Conservation (phyloP, 2,888 invertebrate genomes). For the Drosophila bunnanda region DNA sequence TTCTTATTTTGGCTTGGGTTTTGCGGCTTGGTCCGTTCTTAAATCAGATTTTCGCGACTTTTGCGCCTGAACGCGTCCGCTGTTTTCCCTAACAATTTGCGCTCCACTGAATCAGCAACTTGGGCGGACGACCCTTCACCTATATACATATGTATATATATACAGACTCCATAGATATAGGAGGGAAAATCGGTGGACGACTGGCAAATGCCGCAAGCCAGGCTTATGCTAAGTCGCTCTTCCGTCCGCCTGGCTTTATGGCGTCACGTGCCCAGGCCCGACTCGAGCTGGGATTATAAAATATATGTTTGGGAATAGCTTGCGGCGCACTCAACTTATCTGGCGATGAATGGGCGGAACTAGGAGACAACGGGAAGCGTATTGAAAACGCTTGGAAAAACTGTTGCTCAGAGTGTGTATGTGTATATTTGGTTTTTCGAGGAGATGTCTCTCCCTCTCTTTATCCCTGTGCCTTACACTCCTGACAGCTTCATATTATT, state of each 20-base stretch:
- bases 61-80: slow-evolving; percentile 51
- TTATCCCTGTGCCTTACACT: not conserved
- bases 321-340: slow-evolving; percentile 51
- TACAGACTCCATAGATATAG: slow-evolving; percentile 3
- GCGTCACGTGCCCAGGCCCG: slow-evolving; percentile 56
- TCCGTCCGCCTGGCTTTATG: slow-evolving; percentile 43
- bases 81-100: slow-evolving; percentile 58
- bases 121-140: slow-evolving; percentile 22
- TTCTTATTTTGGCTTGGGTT: slow-evolving; percentile 6
- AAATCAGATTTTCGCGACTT: slow-evolving; percentile 51
- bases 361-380: slow-evolving; percentile 23
- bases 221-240: slow-evolving; percentile 61
- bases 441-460: not conserved
- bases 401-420: slow-evolving; percentile 33
- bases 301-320: slow-evolving; percentile 39
- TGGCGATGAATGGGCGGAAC: slow-evolving; percentile 20
- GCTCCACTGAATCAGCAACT: slow-evolving; percentile 55
- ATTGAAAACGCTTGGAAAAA: slow-evolving; percentile 26
- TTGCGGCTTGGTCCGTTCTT: slow-evolving; percentile 30
- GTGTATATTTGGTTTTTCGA: not conserved
- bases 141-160: slow-evolving; percentile 9
- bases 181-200: slow-evolving; percentile 1
- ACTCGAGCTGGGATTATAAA: slow-evolving; percentile 55
- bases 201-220: slow-evolving; percentile 58
- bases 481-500: slow-evolving; percentile 51